Evolutionary conservation across 1,140 invertebrate species (phyloP), one percentile per base, ranked within the genome.

Genomic region (Tetramorium alpestre): DNA sequence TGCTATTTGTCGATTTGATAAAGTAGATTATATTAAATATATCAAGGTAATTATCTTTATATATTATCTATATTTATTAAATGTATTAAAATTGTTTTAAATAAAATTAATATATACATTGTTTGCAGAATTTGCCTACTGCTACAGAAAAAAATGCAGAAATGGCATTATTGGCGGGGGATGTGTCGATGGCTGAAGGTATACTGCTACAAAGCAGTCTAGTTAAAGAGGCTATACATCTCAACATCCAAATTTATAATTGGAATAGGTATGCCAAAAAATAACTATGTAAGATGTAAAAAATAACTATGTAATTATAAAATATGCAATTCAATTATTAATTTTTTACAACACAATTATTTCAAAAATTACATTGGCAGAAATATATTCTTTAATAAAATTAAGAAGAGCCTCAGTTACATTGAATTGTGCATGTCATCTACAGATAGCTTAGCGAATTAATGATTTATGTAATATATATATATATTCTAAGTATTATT

Each of bases 1-100:
- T n/a, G 97, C 98, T 33, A 98, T 99, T 78, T 97, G 97, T 87
- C 97, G 98, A 96, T 97, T 97, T 65, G 98, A 99, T 91, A 99
- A 99, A 97, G 98, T 99, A 0, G 96, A 97, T 90, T 99, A 98
- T 93, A 97, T 99, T 76, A 97, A 98, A 93, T 96, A 98, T 90
- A 97, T 99, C 33, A 98, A 98, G 89, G 94, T 94, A 90, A 85
- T 25, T 62, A 77, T 56, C 44, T 60, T 11, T 25, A 69, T 51
- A 22, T n/a, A 60, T 47, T 33, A 33, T 33, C 28, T 33, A 44
- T 7, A 38, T 54, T 38, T 28, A 78, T 25, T 44, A 11, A 80
- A 41, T 38, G 72, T 28, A n/a, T 56, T 49, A 56, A 75, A 2
- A 73, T 81, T 8, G 44, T 47, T 0, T 7, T 0, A 10, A 85